These are phyloP conservation scores for Megaustenia siamemsis DNA, from an alignment of 2,888 invertebrate species.

Conservation along the genomic window DNA sequence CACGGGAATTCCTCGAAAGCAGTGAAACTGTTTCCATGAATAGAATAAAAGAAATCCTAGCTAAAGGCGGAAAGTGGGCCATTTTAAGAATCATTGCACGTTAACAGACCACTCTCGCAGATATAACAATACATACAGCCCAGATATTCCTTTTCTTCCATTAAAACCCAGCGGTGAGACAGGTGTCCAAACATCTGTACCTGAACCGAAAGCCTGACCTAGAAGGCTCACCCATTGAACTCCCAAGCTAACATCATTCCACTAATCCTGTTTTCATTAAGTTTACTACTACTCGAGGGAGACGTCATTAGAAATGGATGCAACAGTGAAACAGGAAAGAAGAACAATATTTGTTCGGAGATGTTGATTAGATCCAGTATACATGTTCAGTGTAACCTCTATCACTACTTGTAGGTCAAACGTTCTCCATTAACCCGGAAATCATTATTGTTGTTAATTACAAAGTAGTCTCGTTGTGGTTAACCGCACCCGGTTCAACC, in stretches of 20 bases:
- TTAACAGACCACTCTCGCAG: too few species aligned
- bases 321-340: not conserved
- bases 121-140: too few species aligned
- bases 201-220: not conserved
- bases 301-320: not conserved
- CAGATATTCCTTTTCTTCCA: too few species aligned
- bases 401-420: not conserved
- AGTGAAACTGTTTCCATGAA: too few species aligned
- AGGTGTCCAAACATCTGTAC: not conserved
- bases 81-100: too few species aligned
- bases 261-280: too few species aligned
- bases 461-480: not conserved
- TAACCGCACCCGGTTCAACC: not conserved
- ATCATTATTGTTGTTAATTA: not conserved
- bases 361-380: not conserved
- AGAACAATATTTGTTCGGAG: not conserved
- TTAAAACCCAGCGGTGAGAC: not conserved
- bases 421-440: not conserved
- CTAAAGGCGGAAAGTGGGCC: too few species aligned
- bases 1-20: too few species aligned
- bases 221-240: not conserved
- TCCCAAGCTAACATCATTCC: too few species aligned
- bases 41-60: too few species aligned
- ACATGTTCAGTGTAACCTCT: not conserved
- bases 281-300: not conserved